Evolutionary conservation across 2,888 invertebrate genomes (phyloP).

Genomic region (Athalia circularis): DNA sequence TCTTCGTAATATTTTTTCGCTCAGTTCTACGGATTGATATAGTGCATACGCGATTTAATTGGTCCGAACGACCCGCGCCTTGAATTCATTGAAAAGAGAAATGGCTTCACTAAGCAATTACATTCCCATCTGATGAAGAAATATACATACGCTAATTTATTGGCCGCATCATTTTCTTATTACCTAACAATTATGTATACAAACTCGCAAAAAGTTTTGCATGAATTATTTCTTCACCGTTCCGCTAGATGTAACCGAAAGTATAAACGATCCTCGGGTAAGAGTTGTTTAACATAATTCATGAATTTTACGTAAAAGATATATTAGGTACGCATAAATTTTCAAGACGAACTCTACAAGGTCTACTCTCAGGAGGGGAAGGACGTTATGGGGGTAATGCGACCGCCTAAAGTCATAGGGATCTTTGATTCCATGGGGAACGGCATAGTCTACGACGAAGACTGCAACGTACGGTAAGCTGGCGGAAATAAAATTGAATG

Average conservation of each 20-base stretch:
- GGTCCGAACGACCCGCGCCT: not conserved
- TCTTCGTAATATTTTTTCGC: not conserved
- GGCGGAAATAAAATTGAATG: conserved; percentile 5
- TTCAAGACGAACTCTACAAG: conserved; percentile 63
- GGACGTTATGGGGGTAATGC: conserved; percentile 52
- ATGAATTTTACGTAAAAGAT: not conserved
- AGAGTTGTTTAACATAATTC: not conserved
- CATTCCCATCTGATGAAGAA: not conserved
- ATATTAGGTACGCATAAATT: not conserved
- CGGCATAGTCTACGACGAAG: conserved; percentile 61
- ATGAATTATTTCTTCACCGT: not conserved
- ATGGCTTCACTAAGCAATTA: conserved; percentile 34
- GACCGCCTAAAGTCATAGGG: conserved; percentile 57
- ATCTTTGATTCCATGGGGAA: conserved; percentile 63
- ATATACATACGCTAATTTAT: not conserved
- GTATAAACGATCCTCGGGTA: not conserved
- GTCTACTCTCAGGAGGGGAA: conserved; percentile 60
- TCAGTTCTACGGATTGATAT: conserved; percentile 23
- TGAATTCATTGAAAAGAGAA: conserved; percentile 30
- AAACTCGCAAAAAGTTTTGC: not conserved
- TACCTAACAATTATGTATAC: not conserved
- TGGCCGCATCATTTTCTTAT: not conserved
- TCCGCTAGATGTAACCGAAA: not conserved
- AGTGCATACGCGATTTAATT: conserved; percentile 21
- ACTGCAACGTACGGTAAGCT: conserved; percentile 56